A percentile compares a stretch with the other conserved stretches of the same genome.
Evolutionary conservation across 2,113 vertebrate genomes (phyloP).

Genomic region (Gasterosteus nipponicus): DNA sequence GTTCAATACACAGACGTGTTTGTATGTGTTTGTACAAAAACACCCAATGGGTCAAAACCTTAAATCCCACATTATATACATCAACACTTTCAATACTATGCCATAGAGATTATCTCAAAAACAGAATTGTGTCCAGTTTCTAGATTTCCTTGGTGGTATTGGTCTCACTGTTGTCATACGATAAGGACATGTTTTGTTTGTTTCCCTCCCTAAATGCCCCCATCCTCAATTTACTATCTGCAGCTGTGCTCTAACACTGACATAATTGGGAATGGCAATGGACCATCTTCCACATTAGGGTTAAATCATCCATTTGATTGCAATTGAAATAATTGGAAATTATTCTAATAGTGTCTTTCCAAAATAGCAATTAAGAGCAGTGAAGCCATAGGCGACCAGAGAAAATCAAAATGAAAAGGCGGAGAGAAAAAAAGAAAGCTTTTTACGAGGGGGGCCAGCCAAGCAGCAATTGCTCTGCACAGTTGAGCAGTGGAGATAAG

Average conservation of each 20-base stretch:
- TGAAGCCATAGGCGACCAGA: slow-evolving; percentile 26
- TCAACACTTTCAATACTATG: background rate
- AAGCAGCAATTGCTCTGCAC: slow-evolving; percentile 77
- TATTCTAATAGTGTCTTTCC: slow-evolving; percentile 60
- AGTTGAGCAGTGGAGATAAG: slow-evolving; percentile 81
- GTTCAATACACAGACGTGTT: background rate
- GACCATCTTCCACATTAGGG: slow-evolving; percentile 58
- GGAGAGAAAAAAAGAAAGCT: slow-evolving; percentile 41
- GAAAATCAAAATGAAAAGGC: slow-evolving; percentile 11
- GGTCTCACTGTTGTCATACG: background rate
- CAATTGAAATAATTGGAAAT: slow-evolving; percentile 68
- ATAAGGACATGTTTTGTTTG: background rate
- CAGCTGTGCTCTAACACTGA: slow-evolving; percentile 10
- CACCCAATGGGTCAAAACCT: background rate
- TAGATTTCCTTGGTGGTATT: background rate
- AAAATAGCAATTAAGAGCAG: slow-evolving; percentile 68
- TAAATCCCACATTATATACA: background rate
- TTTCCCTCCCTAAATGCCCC: background rate
- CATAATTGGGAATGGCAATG: slow-evolving; percentile 35
- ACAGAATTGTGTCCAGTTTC: slow-evolving; percentile 7
- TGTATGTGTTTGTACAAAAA: background rate
- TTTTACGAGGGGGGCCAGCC: slow-evolving; percentile 65
- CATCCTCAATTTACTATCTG: slow-evolving; percentile 11
- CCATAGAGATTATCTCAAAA: background rate
- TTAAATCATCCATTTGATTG: slow-evolving; percentile 75